Conservation (phyloP, 2,888 invertebrate genomes). For the Acronicta psi region DNA sequence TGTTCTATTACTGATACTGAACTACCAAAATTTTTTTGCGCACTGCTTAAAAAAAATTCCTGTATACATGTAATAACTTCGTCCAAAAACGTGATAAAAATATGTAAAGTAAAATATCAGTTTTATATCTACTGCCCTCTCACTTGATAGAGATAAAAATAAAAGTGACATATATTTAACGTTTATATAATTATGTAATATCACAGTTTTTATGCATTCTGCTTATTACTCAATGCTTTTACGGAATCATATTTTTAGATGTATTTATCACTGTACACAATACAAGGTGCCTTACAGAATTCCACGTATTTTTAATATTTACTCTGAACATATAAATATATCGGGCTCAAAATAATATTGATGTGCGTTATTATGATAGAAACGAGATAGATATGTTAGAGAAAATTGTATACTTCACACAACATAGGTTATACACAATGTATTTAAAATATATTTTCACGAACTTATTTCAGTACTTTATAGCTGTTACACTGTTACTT, state of each 20-base stretch:
- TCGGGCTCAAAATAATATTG: constrained; percentile 6
- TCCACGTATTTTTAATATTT: constrained; percentile 39
- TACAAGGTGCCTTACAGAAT: constrained; percentile 44
- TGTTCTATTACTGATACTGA: too few species aligned
- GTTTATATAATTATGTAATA: too few species aligned
- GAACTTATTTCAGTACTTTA: constrained; percentile 24
- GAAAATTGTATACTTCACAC: constrained; percentile 22
- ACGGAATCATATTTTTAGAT: constrained; percentile 13
- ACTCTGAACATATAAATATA: constrained; percentile 21
- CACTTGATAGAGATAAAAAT: too few species aligned
- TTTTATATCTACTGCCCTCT: too few species aligned
- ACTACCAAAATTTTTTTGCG: too few species aligned
- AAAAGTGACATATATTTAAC: too few species aligned
- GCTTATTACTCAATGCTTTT: background rate
- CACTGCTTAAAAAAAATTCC: too few species aligned
- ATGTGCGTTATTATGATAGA: too few species aligned
- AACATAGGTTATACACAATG: constrained; percentile 16
- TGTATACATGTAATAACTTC: too few species aligned
- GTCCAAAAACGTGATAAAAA: too few species aligned
- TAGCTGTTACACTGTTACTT: constrained; percentile 50
- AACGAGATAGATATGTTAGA: constrained; percentile 24
- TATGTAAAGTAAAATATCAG: too few species aligned
- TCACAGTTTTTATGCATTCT: too few species aligned
- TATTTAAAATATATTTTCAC: constrained; percentile 11
- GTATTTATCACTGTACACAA: constrained; percentile 26